Conservation (phyloP, 2,797 vertebrate genomes). For the Girardinus metallicus region DNA sequence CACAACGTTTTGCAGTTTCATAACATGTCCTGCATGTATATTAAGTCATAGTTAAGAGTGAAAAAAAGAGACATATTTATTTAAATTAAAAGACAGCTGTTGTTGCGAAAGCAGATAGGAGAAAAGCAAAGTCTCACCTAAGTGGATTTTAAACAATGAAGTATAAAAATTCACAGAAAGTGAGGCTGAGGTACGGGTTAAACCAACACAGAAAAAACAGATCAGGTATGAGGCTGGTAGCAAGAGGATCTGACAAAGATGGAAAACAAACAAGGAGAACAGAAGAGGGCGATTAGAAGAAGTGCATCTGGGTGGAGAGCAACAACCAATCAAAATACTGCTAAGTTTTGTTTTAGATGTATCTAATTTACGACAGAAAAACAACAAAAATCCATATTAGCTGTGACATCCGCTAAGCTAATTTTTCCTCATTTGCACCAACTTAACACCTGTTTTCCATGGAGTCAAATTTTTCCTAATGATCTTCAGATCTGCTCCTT, state of each 20-base stretch:
- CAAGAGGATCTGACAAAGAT: not conserved
- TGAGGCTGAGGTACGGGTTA: not conserved
- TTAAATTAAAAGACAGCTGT: not conserved
- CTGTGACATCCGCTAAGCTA: not conserved
- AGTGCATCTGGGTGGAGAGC: not conserved
- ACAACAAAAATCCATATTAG: not conserved
- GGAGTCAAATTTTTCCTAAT: not conserved
- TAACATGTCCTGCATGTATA: not conserved
- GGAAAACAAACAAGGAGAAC: not conserved
- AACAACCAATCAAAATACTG: not conserved
- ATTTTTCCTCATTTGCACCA: not conserved
- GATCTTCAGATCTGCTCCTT: not conserved
- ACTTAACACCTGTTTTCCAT: not conserved
- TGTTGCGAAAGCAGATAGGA: not conserved
- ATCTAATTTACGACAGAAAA: not conserved
- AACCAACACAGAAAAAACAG: not conserved
- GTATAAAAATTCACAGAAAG: not conserved
- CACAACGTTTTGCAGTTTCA: not conserved
- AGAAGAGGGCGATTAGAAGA: not conserved
- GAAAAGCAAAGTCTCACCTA: not conserved
- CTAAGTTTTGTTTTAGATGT: not conserved
- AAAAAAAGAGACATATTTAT: not conserved
- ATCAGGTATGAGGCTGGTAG: not conserved
- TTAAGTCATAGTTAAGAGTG: not conserved
- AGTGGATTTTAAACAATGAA: not conserved